Conservation (phyloP, 1,140 invertebrate genomes). For the Hylaeus anthracinus region DNA sequence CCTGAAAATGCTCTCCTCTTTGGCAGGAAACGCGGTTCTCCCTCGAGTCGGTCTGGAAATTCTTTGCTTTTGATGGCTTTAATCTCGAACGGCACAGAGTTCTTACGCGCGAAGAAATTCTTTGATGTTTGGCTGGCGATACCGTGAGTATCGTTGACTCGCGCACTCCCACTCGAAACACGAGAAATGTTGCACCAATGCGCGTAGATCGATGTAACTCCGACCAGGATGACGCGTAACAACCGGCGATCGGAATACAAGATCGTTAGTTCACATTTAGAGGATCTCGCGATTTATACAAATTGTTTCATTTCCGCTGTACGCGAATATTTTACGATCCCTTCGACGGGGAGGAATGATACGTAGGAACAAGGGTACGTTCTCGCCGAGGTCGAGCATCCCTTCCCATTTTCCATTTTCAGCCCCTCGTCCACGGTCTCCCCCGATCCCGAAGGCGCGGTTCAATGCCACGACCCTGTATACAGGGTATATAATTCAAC, state of each 20-base stretch:
- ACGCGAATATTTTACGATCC: background rate
- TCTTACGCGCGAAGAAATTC: background rate
- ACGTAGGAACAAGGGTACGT: constrained; percentile 8
- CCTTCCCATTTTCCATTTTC: constrained; percentile 27
- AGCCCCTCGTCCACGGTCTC: constrained; percentile 11
- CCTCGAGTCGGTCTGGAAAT: background rate
- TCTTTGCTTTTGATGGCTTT: constrained; percentile 19
- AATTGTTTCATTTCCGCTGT: background rate
- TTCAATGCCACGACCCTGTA: constrained; percentile 63
- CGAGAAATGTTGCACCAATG: background rate
- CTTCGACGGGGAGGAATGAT: background rate
- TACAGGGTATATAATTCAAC: constrained; percentile 10
- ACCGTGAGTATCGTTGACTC: background rate
- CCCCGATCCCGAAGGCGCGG: constrained; percentile 7
- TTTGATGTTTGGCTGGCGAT: constrained; percentile 6
- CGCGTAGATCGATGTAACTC: background rate
- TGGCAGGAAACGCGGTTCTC: too few relatives aligned
- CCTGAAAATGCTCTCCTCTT: background rate
- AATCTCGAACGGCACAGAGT: constrained; percentile 16
- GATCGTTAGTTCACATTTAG: background rate
- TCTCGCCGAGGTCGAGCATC: constrained; percentile 4
- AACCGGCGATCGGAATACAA: background rate
- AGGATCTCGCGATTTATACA: background rate
- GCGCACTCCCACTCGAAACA: background rate
- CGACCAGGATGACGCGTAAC: background rate